Conservation (phyloP, 2,797 vertebrate species). For the Iguana delicatissima region DNA sequence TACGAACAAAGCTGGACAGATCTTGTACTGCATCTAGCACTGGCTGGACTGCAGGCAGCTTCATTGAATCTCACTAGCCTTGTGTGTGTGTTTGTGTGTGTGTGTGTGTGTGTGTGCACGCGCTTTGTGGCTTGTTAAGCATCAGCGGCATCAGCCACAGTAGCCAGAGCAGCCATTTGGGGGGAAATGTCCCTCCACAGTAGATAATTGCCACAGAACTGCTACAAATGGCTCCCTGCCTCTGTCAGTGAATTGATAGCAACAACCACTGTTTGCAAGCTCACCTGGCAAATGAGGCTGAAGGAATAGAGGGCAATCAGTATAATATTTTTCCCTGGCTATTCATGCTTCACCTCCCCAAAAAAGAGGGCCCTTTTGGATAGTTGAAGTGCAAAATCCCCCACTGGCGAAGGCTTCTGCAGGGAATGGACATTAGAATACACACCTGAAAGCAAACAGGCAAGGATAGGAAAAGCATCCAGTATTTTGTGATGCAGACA, state of each 20-base stretch:
- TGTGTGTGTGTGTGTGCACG: no score
- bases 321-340: neutral
- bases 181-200: neutral
- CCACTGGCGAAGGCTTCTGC: no score
- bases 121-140: no score
- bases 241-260: neutral
- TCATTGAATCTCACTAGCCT: rapidly evolving
- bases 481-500: rapidly evolving
- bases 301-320: neutral
- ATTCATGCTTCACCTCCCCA: neutral
- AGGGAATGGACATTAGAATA: neutral
- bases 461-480: neutral
- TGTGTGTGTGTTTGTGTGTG: neutral
- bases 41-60: neutral
- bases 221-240: neutral
- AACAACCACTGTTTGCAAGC: neutral
- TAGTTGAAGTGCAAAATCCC: rapidly evolving
- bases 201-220: neutral
- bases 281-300: neutral
- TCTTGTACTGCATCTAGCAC: no score
- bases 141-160: rapidly evolving
- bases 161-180: neutral
- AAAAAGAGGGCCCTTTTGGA: neutral
- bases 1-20: no score
- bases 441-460: rapidly evolving